Base-by-base conservation (phyloP, 2,113 vertebrate species). In the Craseonycteris thonglongyai region DNA sequence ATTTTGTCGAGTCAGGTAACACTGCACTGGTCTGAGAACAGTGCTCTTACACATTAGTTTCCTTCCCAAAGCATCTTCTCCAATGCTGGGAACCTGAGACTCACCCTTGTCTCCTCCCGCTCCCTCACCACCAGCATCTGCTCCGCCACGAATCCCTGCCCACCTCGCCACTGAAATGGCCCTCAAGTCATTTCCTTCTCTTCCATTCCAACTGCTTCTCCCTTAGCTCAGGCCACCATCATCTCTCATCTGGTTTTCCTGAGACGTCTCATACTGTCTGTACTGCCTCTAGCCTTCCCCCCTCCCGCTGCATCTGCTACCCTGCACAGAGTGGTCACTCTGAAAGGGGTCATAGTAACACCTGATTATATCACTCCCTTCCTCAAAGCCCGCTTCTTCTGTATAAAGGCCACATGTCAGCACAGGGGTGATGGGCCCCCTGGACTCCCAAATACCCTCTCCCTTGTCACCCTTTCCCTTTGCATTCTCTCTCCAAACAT, bases 171-270 rank as follows among this genome's bases (percentile, higher is more conserved):
- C 3, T 6, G 42, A 45, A 38, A 18, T 9, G 11, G 18, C 16
- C 15, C 33, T 30, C 49, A 14, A 0, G 7, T 2, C 69, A 16
- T 1, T 8, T 51, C 30, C 54, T 66, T 51, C 38, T 61, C n/a
- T 45, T 18, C n/a, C 22, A 6, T n/a, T 21, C 49, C 5, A n/a
- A 49, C 30, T 0, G 0, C 16, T 63, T 6, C 6, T 13, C 11
- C 9, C 21, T 19, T 14, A 0, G 2, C 19, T 47, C 59, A 38
- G 45, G 72, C 45, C 9, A 2, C 12, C 9, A 0, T 40, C 21
- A 4, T 33, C 35, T 33, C 15, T 68, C 35, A 10, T 18, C 24
- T 33, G 14, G 7, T 10, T 56, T 51, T 30, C 71, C 38, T 16
- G 18, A 24, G 3, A 79, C 49, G 30, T 15, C 75, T 68, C n/a